These are phyloP conservation scores for Bos javanicus DNA, from an alignment of 2,113 vertebrate species.

Conservation along the genomic window DNA sequence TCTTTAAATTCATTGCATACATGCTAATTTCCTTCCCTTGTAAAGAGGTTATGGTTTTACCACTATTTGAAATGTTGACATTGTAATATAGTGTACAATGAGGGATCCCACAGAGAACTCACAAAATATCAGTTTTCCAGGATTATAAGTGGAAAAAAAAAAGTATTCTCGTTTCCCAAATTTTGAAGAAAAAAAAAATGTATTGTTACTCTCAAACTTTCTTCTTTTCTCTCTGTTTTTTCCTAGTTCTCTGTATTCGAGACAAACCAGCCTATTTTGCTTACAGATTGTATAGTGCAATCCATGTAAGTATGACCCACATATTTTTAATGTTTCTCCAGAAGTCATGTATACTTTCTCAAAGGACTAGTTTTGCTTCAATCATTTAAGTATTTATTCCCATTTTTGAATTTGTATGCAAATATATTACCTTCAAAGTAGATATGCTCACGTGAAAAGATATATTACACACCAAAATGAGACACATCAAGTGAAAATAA, in stretches of 20 bases:
- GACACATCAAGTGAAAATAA: not conserved
- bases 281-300: conserved; percentile 81
- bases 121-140: not conserved
- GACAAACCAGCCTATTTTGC: conserved; percentile 86
- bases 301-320: conserved; percentile 82
- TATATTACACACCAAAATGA: not conserved
- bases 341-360: not conserved
- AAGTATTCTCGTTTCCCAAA: not conserved
- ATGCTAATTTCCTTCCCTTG: not conserved
- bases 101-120: not conserved
- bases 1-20: not conserved
- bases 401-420: not conserved
- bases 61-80: not conserved
- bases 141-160: not conserved
- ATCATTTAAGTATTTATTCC: not conserved
- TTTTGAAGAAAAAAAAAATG: not conserved
- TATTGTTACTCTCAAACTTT: not conserved
- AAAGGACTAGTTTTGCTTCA: conserved; percentile 15
- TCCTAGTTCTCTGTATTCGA: conserved; percentile 82
- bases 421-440: conserved; percentile 29
- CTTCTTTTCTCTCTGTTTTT: conserved; percentile 45
- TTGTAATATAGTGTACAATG: not conserved
- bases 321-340: not conserved
- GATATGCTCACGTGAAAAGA: not conserved
- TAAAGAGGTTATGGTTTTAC: not conserved